phyloP scores from a whole-genome alignment of 2,888 invertebrate species.

The Parelbella ahira region DNA sequence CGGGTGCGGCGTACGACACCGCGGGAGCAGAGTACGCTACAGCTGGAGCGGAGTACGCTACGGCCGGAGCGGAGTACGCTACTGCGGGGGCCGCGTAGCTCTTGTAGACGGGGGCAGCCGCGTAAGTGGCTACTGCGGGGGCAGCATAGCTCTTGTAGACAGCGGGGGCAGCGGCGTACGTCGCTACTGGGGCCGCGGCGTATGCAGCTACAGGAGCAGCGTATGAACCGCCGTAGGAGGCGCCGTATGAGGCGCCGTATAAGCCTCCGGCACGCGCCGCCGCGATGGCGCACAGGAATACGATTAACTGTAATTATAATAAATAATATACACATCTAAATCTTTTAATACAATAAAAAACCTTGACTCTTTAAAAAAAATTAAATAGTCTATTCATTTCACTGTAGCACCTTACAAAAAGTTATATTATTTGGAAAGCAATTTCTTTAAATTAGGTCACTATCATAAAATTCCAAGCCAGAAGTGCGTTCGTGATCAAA shows the following conservation, averaged over 20 bases:
- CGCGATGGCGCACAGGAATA: slow-evolving; percentile 81
- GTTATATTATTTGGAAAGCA: too few relatives aligned
- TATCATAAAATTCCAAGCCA: too few relatives aligned
- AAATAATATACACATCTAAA: too few relatives aligned
- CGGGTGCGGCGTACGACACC: slow-evolving; percentile 61
- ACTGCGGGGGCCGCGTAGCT: slow-evolving; percentile 43
- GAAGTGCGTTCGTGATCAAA: too few relatives aligned
- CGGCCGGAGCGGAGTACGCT: slow-evolving; percentile 39
- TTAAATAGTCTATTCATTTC: too few relatives aligned
- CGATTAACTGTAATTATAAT: slow-evolving; percentile 66
- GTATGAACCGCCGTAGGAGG: slow-evolving; percentile 56
- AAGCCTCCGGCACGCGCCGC: slow-evolving; percentile 80
- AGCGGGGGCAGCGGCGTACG: slow-evolving; percentile 37
- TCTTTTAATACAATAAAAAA: too few relatives aligned
- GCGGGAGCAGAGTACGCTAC: slow-evolving; percentile 43
- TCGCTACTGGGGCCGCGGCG: slow-evolving; percentile 48
- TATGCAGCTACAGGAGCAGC: slow-evolving; percentile 54
- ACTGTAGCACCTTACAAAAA: too few relatives aligned
- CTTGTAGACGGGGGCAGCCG: slow-evolving; percentile 38
- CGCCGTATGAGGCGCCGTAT: slow-evolving; percentile 66
- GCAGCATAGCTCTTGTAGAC: too few relatives aligned
- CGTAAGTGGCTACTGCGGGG: too few relatives aligned
- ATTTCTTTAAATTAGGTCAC: too few relatives aligned
- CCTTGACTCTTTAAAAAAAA: too few relatives aligned
- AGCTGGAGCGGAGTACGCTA: slow-evolving; percentile 32